Evolutionary conservation across 2,888 invertebrate species (phyloP), one percentile per base, ranked within the genome.

Genomic region (Zhuqinia jingwanae): DNA sequence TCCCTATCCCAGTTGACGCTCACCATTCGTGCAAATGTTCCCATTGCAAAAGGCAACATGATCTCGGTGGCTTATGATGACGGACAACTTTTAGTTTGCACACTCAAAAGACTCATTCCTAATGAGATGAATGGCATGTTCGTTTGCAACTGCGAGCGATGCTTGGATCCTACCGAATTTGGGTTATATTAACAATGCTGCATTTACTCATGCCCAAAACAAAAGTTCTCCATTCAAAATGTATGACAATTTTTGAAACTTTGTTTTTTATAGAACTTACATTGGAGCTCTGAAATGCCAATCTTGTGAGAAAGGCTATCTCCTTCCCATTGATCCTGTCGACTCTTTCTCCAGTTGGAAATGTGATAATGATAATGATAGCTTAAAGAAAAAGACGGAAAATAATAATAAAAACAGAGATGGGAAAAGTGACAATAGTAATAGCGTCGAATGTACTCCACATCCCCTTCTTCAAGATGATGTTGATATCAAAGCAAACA

Each of bases 301-400:
- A 0, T 22, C 60, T 0, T 89, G 89, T 65, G 11, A 45, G 11
- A 30, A 80, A 30, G 89, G 89, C 50, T 88, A 89, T 60, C 58
- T 89, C 13, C 75, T 89, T 8, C 87, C 89, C 11, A 53, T 75
- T 36, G 84, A 88, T 50, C 89, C 89, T 0, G 68, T 84, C 0
- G 87, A 88, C 60, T 88, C 87, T 11, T 89, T 89, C 73, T 89
- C 90, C 6, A 85, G 87, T 78, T 90, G 90, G 90, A 84, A 81
- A 56, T 90, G 90, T 65, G 50, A 85, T 56, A 81, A 70, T 30
- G 53, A 47, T 15, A 30, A 6, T 15, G 20, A 27, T 47, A 20
- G 11, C n/a, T 56, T 17, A 58, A 56, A 58, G 27, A 50, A 30
- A n/a, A 25, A 15, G 2, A 15, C 22, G 20, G 3, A 47, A 36